Conservation (phyloP, 2,888 invertebrate genomes). For the Synergus itoensis region DNA sequence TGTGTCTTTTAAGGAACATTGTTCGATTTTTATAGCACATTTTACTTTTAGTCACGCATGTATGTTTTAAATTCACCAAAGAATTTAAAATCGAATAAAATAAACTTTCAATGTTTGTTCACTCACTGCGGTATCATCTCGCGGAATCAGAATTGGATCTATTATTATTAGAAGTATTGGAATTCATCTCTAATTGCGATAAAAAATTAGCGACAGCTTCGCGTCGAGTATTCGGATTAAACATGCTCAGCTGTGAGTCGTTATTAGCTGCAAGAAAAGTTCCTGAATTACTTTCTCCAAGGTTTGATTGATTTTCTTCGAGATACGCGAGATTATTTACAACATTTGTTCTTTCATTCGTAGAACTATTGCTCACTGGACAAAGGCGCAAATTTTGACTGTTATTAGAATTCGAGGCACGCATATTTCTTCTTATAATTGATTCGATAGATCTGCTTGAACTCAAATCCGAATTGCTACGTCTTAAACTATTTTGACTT, state of each 20-base stretch:
- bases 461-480: conserved; percentile 52
- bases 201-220: conserved; percentile 23
- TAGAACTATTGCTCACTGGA: conserved; percentile 33
- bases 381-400: conserved; percentile 34
- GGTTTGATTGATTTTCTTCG: not conserved
- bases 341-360: conserved; percentile 31
- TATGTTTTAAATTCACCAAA: conserved; percentile 22
- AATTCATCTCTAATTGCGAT: conserved; percentile 10
- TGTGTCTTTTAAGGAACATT: conserved; percentile 9
- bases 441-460: conserved; percentile 45
- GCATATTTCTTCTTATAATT: conserved; percentile 20
- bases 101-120: conserved; percentile 23
- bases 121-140: conserved; percentile 16
- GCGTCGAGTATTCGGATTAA: conserved; percentile 23
- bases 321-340: conserved; percentile 8
- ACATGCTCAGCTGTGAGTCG: not conserved
- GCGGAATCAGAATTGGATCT: conserved; percentile 2
- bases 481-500: conserved; percentile 45
- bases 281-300: not conserved
- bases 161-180: not conserved
- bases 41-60: conserved; percentile 21
- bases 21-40: not conserved
- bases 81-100: conserved; percentile 33
- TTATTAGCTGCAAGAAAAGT: not conserved
- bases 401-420: conserved; percentile 31